These are phyloP conservation scores for Ammospiza caudacuta DNA, from an alignment of 2,113 vertebrate genomes.

Conservation along the genomic window DNA sequence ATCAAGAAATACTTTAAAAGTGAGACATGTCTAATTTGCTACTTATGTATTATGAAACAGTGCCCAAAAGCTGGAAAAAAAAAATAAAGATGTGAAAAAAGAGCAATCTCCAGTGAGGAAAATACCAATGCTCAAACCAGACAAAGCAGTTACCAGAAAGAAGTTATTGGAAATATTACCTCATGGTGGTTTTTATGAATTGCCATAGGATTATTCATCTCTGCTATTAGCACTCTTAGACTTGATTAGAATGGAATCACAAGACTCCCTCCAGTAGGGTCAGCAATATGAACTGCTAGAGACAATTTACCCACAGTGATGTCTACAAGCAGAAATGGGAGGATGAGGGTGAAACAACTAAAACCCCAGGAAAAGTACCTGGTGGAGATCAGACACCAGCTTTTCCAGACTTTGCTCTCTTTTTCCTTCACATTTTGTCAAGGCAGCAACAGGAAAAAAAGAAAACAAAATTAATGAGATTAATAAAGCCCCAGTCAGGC, in stretches of 20 bases:
- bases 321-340: background rate
- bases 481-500: background rate
- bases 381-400: background rate
- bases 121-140: background rate
- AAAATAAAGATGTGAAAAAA: background rate
- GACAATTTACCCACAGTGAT: background rate
- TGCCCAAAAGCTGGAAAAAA: background rate
- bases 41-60: background rate
- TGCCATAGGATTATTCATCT: background rate
- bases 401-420: background rate
- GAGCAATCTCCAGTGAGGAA: background rate
- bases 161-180: slow-evolving; percentile 2
- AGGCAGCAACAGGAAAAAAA: background rate
- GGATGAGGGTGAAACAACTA: background rate
- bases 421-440: background rate
- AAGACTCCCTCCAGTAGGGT: background rate
- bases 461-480: background rate
- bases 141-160: slow-evolving; percentile 34
- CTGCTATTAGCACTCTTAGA: background rate
- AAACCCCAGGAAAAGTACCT: background rate
- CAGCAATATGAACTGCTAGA: background rate
- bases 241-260: background rate
- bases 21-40: background rate
- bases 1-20: background rate
- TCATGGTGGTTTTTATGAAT: background rate